A percentile compares a stretch with the other conserved stretches of the same genome.
Evolutionary conservation across 2,888 invertebrate species (phyloP).

Genomic region (Hydroisotoma schaefferi): DNA sequence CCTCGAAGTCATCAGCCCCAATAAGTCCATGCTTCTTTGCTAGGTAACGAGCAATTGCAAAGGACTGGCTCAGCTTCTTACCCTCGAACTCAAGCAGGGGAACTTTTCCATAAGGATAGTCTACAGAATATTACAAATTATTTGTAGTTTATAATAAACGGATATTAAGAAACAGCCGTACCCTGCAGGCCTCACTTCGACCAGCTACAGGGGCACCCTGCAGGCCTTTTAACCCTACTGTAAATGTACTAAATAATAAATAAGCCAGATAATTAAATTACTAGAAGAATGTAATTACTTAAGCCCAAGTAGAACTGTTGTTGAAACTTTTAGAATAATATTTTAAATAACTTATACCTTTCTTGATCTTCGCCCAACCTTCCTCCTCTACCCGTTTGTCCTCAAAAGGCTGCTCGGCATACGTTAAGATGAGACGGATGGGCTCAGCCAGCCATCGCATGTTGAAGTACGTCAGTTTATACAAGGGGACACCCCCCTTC

Average conservation of each 20-base stretch:
- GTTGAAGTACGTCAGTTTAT: constrained; percentile 54
- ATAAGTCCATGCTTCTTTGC: constrained; percentile 41
- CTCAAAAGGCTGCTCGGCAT: constrained; percentile 53
- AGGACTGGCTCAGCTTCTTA: constrained; percentile 45
- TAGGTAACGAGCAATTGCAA: constrained; percentile 48
- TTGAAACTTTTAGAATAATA: neutral
- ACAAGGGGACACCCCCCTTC: no score
- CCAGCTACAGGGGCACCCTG: no score
- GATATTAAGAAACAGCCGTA: no score
- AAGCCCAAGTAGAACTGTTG: no score
- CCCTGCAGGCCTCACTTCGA: no score
- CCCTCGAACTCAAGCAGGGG: constrained; percentile 47
- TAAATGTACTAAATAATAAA: no score
- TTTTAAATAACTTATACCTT: neutral
- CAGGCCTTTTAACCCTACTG: no score
- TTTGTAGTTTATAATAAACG: no score
- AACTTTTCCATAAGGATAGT: constrained; percentile 44
- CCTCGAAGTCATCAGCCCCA: constrained; percentile 24
- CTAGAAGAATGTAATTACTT: no score
- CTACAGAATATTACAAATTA: no score
- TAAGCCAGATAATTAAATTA: no score
- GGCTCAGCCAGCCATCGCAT: constrained; percentile 53
- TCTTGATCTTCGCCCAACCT: constrained; percentile 31
- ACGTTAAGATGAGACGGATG: constrained; percentile 51
- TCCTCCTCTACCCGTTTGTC: constrained; percentile 49